phyloP scores from a whole-genome alignment of 1,140 invertebrate genomes.

The Cyphomyrmex costatus region DNA sequence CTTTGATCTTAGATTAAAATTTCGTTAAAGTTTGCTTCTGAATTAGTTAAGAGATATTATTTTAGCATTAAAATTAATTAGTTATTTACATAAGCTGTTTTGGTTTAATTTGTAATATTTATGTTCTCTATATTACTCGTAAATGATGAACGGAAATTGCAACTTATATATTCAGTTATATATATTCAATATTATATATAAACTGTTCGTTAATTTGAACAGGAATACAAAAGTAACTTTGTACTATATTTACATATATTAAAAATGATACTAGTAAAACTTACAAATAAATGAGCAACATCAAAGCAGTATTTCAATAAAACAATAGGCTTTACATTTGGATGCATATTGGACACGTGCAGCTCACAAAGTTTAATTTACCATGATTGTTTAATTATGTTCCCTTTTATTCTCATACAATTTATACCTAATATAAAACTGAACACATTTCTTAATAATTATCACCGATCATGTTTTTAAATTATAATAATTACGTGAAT shows the following conservation, averaged over 20 bases:
- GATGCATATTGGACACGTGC: background rate
- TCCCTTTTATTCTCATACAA: constrained; percentile 20
- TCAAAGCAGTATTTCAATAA: constrained; percentile 18
- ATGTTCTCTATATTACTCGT: background rate
- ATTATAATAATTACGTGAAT: constrained; percentile 2
- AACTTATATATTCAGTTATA: background rate
- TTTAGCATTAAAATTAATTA: constrained; percentile 20
- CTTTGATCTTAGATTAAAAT: background rate
- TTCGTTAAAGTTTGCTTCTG: background rate
- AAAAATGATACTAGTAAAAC: constrained; percentile 16
- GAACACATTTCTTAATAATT: constrained; percentile 37
- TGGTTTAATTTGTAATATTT: background rate
- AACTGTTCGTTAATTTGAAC: background rate
- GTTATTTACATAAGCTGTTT: background rate
- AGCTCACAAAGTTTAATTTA: constrained; percentile 4
- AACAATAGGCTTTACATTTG: constrained; percentile 8
- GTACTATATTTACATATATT: background rate
- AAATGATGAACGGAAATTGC: background rate
- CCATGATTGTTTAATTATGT: background rate
- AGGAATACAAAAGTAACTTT: constrained; percentile 19
- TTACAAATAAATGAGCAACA: constrained; percentile 27
- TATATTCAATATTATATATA: background rate
- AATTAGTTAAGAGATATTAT: background rate
- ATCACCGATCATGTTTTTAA: background rate
- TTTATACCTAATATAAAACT: constrained; percentile 2